Percentiles rank a stretch among this genome's conserved stretches.
phyloP scores from a whole-genome alignment of 1,140 invertebrate genomes.

The Brachystomella parvula region DNA sequence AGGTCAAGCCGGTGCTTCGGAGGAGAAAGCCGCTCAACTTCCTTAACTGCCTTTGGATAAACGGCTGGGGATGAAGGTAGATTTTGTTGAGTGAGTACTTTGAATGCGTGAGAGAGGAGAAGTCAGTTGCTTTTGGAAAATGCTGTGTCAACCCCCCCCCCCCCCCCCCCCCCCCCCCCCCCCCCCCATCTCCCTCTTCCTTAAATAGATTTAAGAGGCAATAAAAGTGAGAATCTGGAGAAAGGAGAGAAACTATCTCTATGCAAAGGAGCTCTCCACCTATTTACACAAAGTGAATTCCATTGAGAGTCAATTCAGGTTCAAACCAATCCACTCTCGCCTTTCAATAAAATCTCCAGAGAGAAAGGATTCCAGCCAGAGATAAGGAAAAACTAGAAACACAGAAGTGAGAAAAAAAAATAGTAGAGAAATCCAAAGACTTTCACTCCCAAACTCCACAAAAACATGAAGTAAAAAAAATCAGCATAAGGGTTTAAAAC shows the following conservation, averaged over 20 bases:
- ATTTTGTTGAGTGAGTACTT: not conserved
- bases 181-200: no score
- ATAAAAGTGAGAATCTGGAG: constrained; percentile 32
- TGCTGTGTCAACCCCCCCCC: constrained; percentile 1
- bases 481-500: not conserved
- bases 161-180: no score
- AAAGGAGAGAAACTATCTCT: constrained; percentile 21
- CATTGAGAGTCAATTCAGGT: constrained; percentile 27
- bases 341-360: constrained; percentile 17
- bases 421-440: constrained; percentile 1
- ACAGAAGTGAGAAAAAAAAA: constrained; percentile 1
- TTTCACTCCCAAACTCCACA: not conserved
- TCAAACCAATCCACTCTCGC: constrained; percentile 24
- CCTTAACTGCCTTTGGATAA: not conserved
- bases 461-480: not conserved
- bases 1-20: not conserved
- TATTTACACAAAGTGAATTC: constrained; percentile 23
- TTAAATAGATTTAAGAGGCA: constrained; percentile 35
- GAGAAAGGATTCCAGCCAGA: not conserved
- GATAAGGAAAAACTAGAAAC: not conserved
- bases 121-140: not conserved
- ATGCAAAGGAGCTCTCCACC: constrained; percentile 22
- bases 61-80: no score
- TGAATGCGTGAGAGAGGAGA: not conserved
- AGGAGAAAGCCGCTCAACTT: constrained; percentile 8